Evolutionary conservation across 2,797 vertebrate species (phyloP), one percentile per base, ranked within the genome.

Genomic region (Loris lydekkerianus): DNA sequence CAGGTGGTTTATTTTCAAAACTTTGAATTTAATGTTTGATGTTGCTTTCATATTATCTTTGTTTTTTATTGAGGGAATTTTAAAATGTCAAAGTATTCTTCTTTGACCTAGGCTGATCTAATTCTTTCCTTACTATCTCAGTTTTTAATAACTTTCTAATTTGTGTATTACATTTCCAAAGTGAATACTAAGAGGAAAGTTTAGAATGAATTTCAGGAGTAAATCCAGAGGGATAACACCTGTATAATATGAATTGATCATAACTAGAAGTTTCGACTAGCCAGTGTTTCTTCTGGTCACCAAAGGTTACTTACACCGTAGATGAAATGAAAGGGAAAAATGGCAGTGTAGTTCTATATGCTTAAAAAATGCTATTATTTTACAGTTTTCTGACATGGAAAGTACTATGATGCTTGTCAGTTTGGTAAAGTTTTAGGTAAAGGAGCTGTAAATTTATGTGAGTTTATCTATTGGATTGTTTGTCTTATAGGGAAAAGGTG

Each of bases 61-160:
- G 86, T 96, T 89, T 96, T 89, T 95, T 43, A 69, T 58, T 91
- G 58, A 92, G 56, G 53, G 96, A 84, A 20, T 84, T 94, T 96
- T 76, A 94, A 95, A 92, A 72, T 91, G 75, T 96, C 43, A 72
- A n/a, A 72, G 29, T 65, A 80, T 65, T 92, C 7, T 37, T 89
- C 56, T 92, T 73, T 94, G 67, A 94, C 31, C 20, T 61, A 86
- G 61, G 61, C 40, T 94, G 17, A 75, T 91, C 29, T 46, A 56
- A 92, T 81, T 85, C 27, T 65, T 89, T n/a, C 5, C 2, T 86
- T 89, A 65, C 21, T 60, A 10, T 86, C 43, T 91, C 40, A 61
- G 60, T 70, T 84, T 89, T 94, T 95, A 84, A 20, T 89, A 63
- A 61, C 83, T 91, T 93, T 91, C 29, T 61, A 31, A 60, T 69